A percentile compares a stretch with the other conserved stretches of the same genome.
These are phyloP conservation scores for Sebastes jordani DNA, from an alignment of 2,797 vertebrate genomes.

Conservation along the genomic window DNA sequence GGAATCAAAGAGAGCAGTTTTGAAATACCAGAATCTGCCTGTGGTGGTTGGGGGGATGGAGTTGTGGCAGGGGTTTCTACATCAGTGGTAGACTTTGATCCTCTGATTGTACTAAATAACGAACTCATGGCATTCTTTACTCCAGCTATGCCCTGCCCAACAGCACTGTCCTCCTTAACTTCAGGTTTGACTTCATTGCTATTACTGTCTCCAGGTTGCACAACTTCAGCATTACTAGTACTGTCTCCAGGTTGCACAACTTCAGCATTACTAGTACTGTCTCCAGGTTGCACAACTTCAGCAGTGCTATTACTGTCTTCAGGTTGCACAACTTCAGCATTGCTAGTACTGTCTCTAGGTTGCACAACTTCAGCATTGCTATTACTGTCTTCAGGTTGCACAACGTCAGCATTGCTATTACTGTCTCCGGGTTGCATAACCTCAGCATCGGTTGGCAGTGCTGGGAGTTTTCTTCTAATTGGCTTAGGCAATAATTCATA, in stretches of 20 bases:
- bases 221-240: too few relatives aligned
- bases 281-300: constrained; percentile 17
- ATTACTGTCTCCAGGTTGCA: not conserved
- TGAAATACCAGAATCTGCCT: constrained; percentile 78
- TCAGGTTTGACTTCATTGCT: constrained; percentile 50
- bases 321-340: constrained; percentile 16
- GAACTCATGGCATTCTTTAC: constrained; percentile 90
- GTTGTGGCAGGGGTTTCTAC: constrained; percentile 66
- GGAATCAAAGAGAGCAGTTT: constrained; percentile 83
- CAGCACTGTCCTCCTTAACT: constrained; percentile 69
- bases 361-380: not conserved
- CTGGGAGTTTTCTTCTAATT: constrained; percentile 74
- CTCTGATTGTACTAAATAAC: constrained; percentile 82
- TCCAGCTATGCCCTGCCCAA: constrained; percentile 76
- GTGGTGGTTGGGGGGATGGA: constrained; percentile 63
- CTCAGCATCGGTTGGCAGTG: constrained; percentile 56
- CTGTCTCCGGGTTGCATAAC: not conserved
- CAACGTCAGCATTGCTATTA: constrained; percentile 2
- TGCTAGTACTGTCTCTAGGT: constrained; percentile 10
- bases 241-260: not conserved
- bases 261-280: not conserved
- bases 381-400: constrained; percentile 7
- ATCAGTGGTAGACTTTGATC: constrained; percentile 83
- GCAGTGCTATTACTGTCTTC: constrained; percentile 2
- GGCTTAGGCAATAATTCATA: constrained; percentile 85